Conservation (phyloP, 2,113 vertebrate species). For the Hydrolagus affinis region DNA sequence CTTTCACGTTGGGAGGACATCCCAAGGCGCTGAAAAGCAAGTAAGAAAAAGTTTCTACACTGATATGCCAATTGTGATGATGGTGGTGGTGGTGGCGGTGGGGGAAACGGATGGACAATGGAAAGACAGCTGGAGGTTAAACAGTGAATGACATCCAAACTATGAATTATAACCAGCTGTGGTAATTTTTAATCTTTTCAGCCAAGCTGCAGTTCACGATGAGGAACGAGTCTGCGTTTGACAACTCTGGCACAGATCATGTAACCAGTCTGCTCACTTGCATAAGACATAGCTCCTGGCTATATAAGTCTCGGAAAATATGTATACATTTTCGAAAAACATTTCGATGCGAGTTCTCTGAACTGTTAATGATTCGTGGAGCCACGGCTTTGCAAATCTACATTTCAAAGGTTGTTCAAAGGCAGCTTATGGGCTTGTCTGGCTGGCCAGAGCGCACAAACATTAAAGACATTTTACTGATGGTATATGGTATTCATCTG, state of each 20-base stretch:
- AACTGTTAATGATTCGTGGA: too few species aligned
- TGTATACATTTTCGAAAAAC: not conserved
- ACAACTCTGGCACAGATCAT: not conserved
- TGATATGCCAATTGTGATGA: not conserved
- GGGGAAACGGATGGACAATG: not conserved
- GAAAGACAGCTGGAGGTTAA: conserved; percentile 5
- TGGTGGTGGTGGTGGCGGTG: too few species aligned
- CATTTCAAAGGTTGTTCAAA: too few species aligned
- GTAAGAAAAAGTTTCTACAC: not conserved
- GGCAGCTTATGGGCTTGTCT: too few species aligned
- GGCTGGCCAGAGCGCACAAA: too few species aligned
- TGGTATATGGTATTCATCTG: too few species aligned
- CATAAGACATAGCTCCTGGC: not conserved
- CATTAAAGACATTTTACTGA: too few species aligned
- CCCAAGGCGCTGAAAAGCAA: too few species aligned
- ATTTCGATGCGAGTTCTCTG: too few species aligned
- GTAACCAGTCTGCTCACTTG: conserved; percentile 2
- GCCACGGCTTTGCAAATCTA: too few species aligned
- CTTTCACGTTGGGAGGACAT: too few species aligned
- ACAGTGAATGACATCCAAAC: not conserved
- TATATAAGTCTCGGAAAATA: not conserved
- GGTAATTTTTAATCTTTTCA: not conserved
- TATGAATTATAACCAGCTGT: conserved; percentile 24
- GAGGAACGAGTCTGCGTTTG: not conserved
- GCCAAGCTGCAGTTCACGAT: not conserved